Conservation (phyloP, 2,888 invertebrate genomes). For the Pseudoips prasinana region DNA sequence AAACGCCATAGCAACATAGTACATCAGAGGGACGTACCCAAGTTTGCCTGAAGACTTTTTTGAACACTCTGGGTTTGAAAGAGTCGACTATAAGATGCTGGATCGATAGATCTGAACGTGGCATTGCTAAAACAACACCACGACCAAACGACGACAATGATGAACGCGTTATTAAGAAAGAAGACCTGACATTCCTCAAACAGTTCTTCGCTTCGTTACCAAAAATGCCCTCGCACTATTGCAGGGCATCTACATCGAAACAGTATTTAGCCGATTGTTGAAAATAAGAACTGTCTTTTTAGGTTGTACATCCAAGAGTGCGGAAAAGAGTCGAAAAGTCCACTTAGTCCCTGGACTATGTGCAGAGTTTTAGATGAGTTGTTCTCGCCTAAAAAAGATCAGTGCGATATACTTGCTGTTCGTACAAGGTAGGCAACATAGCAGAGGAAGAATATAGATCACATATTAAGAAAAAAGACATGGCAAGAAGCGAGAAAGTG, state of each 20-base stretch:
- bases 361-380: slow-evolving; percentile 21
- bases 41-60: slow-evolving; percentile 23
- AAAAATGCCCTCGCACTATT: slow-evolving; percentile 32
- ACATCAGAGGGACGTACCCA: slow-evolving; percentile 12
- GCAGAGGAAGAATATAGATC: slow-evolving; percentile 19
- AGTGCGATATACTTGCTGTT: slow-evolving; percentile 9
- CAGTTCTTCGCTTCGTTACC: slow-evolving; percentile 14
- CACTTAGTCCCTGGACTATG: slow-evolving; percentile 19
- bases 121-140: slow-evolving; percentile 8
- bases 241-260: slow-evolving; percentile 20
- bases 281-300: slow-evolving; percentile 12
- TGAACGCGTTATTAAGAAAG: slow-evolving; percentile 8
- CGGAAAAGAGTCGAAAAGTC: slow-evolving; percentile 9
- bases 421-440: slow-evolving; percentile 26
- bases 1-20: slow-evolving; percentile 14
- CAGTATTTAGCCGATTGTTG: slow-evolving; percentile 21
- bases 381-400: slow-evolving; percentile 31
- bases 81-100: slow-evolving; percentile 18
- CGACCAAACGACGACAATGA: slow-evolving; percentile 4
- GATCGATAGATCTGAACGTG: slow-evolving; percentile 9
- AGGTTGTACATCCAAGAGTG: slow-evolving; percentile 19
- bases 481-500: slow-evolving; percentile 27
- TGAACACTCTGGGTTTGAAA: slow-evolving; percentile 23
- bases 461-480: slow-evolving; percentile 22
- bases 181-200: slow-evolving; percentile 9